Evolutionary conservation across 2,113 vertebrate species (phyloP), one percentile per base, ranked within the genome.

Genomic region (Trogon melanurus): DNA sequence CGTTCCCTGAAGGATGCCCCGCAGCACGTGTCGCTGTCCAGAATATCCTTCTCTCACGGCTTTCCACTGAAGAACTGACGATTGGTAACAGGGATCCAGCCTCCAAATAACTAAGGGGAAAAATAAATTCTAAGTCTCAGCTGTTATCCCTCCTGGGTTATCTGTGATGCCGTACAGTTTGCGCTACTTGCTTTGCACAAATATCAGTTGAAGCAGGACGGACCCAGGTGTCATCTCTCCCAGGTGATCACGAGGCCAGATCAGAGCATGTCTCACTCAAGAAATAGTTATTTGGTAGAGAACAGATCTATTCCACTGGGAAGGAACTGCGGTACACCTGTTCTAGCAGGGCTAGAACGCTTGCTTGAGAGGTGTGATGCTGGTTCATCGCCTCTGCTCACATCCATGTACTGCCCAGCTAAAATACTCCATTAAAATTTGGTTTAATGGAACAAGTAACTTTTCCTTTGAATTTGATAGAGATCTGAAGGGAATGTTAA

Each of bases 21-120:
- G 1, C 0, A 22, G 64, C 58, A 61, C 20, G 16, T 72, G 23
- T 3, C 3, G 17, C 30, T 36, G 0, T 16, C 48, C 44, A 27
- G 53, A 30, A 10, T 4, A 30, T 19, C 51, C 30, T 71, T 62
- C 61, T 9, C 4, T 60, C 7, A 41, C 1, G 0, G 58, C 0
- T 5, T 75, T 66, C 53, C 78, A 13, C 18, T 50, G 57, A 53
- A 60, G 51, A 81, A 44, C 16, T 50, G 70, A 38, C 38, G 88
- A 5, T 1, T 73, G 44, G 14, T 22, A 16, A 25, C 3, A 47
- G 57, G 44, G 51, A 74, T 29, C 48, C 65, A 47, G 66, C 62
- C 57, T 89, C 71, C 85, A 88, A 17, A 51, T 50, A 81, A 88
- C 15, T 5, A 9, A 50, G 8, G 34, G 21, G 18, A 18, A 32